Evolutionary conservation across 2,113 vertebrate species (phyloP), one percentile per base, ranked within the genome.

Genomic region (Amblyopsis rosae): DNA sequence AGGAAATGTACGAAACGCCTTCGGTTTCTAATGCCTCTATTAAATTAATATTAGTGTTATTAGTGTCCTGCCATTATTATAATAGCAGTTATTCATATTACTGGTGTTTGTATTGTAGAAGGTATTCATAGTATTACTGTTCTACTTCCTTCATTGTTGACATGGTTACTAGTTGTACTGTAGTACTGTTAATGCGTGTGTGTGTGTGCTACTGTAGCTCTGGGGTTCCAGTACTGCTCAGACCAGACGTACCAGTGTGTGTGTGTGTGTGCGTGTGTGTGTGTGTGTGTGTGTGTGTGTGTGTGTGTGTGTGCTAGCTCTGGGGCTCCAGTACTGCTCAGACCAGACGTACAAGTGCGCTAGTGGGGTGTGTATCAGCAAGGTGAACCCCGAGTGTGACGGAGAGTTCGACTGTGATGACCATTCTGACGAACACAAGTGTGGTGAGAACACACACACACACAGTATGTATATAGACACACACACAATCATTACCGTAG

Each of bases 341-440:
- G 60, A 88, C 0, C 72, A 91, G 78, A 96, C 92, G 0, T 98
- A 93, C 82, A 94, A 82, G 48, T 99, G 97, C 79, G 84, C 67
- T 5, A 85, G 72, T 0, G 89, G 90, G 12, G 26, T 0, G 67
- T 99, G 97, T 74, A 66, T 96, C 84, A 95, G 83, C 79, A 99
- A 98, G 81, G 77, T 86, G 72, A 98, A 96, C 88, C 96, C 96
- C 0, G 93, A 96, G 76, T 99, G 97, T 0, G 97, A 99, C 0
- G 94, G 91, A 2, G 69, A 84, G 67, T 9, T 0, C 51, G 96
- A 99, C 90, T 99, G 97, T 0, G 80, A 81, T 0, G 97, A 99
- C 13, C 93, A 86, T 6, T 98, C 96, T 0, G 97, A 99, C 0
- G 97, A 99, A 83, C 82, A 86, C 0, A 48, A 90, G 75, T 99